Evolutionary conservation across 1,140 invertebrate genomes (phyloP), one percentile per base, ranked within the genome.

Genomic region (Drosophila tsacasi): DNA sequence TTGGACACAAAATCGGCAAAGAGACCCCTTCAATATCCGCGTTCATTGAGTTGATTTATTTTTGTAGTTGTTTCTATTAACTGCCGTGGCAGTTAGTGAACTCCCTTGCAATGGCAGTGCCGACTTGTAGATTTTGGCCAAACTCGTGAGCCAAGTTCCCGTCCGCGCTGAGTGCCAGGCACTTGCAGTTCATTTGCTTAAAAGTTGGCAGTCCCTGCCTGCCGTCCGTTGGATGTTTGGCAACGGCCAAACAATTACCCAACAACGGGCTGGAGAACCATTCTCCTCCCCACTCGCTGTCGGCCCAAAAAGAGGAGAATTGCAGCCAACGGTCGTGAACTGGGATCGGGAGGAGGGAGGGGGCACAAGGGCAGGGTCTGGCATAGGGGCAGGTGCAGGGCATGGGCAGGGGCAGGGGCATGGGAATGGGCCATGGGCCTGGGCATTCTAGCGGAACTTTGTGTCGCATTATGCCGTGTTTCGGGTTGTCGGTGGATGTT

Each of bases 381-480:
- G 47, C 17, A 54, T 25, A 50, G 52, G 35, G 13, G 52, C 67
- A 69, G 58, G 23, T 25, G 46, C 46, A 49, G 66, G 49, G 39
- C 39, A 83, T 7, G 27, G 2, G 23, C 47, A 49, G 66, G 49
- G 39, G 23, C 47, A 50, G 52, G 55, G 44, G 62, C 19, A 44
- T 79, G 65, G 42, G 65, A 39, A 35, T 84, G 63, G 78, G 78
- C 77, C 66, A 64, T 81, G 59, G 78, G 68, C 64, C 54, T 83
- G 84, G 77, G 77, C 84, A 87, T 65, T 87, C 81, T 87, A 87
- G 83, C 83, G 83, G 83, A 87, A 87, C 83, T 81, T 81, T 87
- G 83, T 87, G 83, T 87, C 83, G 77, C 84, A 87, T 87, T 87
- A 87, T 87, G 84, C 81, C 79, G 78, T 79, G 76, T 79, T 79